Conservation (phyloP, 2,888 invertebrate genomes). For the Acleris cristana region DNA sequence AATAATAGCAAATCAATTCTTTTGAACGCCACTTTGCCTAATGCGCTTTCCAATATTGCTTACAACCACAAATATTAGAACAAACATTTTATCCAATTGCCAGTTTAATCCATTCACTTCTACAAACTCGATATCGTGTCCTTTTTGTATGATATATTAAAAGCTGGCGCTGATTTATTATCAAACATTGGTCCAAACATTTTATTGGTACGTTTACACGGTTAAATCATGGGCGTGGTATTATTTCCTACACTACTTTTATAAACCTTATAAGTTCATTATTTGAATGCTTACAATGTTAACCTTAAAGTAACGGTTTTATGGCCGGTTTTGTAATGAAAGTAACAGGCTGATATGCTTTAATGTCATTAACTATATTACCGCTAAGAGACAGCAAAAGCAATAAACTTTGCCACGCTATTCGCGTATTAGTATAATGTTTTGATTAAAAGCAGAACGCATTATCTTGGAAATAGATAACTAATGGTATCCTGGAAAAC, state of each 20-base stretch:
- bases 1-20: conserved; percentile 41
- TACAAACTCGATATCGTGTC: no score
- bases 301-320: no score
- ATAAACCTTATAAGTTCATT: conserved; percentile 36
- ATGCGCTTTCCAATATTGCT: conserved; percentile 41
- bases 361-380: no score
- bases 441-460: conserved; percentile 30
- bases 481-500: conserved; percentile 17
- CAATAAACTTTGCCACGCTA: conserved; percentile 68
- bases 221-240: conserved; percentile 57
- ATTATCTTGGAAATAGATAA: conserved; percentile 28
- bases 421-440: conserved; percentile 61
- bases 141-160: no score
- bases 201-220: conserved; percentile 53
- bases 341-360: neutral
- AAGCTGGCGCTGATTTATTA: conserved; percentile 35
- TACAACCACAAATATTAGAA: conserved; percentile 27
- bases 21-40: conserved; percentile 43
- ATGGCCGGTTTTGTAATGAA: no score
- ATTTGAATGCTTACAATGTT: no score
- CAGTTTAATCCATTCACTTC: no score
- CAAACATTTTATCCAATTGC: neutral
- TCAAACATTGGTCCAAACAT: conserved; percentile 41
- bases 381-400: conserved; percentile 47
- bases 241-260: conserved; percentile 34